Conservation (phyloP, 2,888 invertebrate species). For the Drosophila pegasa region DNA sequence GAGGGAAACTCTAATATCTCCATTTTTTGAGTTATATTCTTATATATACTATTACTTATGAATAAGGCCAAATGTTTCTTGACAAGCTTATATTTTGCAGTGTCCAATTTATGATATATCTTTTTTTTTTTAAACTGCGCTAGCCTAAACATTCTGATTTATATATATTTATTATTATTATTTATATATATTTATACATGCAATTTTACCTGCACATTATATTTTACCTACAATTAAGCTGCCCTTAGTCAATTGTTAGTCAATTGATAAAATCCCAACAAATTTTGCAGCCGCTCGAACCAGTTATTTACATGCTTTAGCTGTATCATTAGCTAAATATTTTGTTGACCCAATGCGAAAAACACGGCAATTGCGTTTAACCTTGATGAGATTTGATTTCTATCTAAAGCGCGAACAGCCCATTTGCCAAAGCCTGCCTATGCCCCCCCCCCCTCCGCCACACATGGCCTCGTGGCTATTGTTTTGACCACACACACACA, state of each 20-base stretch:
- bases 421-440: constrained; percentile 39
- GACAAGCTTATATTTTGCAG: no score
- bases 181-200: neutral
- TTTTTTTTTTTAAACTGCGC: no score
- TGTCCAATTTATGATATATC: no score
- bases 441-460: neutral
- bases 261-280: constrained; percentile 13
- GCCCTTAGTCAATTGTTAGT: neutral
- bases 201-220: no score
- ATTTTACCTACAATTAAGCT: neutral
- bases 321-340: constrained; percentile 17
- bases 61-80: no score
- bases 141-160: no score
- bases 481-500: constrained; percentile 23
- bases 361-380: constrained; percentile 20
- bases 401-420: constrained; percentile 63
- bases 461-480: constrained; percentile 31
- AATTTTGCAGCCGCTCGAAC: neutral
- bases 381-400: constrained; percentile 42
- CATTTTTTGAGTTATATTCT: no score
- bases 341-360: constrained; percentile 39
- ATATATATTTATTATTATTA: no score
- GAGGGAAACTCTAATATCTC: no score
- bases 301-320: constrained; percentile 1
- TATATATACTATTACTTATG: no score